These are phyloP conservation scores for Enteromius paludinosus DNA, from an alignment of 2,797 vertebrate species.

Conservation along the genomic window DNA sequence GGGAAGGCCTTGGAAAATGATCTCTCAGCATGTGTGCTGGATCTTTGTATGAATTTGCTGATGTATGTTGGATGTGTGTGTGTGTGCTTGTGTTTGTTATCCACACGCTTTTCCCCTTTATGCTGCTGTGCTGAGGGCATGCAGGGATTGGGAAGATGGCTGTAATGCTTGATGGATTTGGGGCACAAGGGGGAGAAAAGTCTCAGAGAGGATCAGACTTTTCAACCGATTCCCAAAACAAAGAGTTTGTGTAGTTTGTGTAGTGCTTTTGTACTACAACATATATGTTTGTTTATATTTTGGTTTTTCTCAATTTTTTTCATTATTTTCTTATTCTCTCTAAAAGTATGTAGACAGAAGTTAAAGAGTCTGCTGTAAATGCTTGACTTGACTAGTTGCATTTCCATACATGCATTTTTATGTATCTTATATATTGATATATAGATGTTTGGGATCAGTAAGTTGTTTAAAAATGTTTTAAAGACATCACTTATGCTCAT, in stretches of 20 bases:
- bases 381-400: neutral
- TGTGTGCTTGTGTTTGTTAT: conserved; percentile 21
- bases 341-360: neutral
- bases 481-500: neutral
- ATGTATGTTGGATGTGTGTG: conserved; percentile 29
- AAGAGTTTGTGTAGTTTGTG: neutral
- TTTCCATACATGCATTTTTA: neutral
- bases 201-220: conserved; percentile 32
- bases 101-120: conserved; percentile 5
- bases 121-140: conserved; percentile 40
- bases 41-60: conserved; percentile 35
- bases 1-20: conserved; percentile 3
- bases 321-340: neutral
- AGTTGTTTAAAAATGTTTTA: neutral
- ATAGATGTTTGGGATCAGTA: neutral
- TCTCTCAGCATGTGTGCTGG: conserved; percentile 28
- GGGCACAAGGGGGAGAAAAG: neutral
- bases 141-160: conserved; percentile 20
- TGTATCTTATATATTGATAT: neutral
- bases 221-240: conserved; percentile 5
- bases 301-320: neutral
- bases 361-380: neutral
- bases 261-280: neutral
- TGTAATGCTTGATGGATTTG: conserved; percentile 23
- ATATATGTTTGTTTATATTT: neutral